phyloP scores from a whole-genome alignment of 2,113 vertebrate species.

The Nannobrachium achirus region DNA sequence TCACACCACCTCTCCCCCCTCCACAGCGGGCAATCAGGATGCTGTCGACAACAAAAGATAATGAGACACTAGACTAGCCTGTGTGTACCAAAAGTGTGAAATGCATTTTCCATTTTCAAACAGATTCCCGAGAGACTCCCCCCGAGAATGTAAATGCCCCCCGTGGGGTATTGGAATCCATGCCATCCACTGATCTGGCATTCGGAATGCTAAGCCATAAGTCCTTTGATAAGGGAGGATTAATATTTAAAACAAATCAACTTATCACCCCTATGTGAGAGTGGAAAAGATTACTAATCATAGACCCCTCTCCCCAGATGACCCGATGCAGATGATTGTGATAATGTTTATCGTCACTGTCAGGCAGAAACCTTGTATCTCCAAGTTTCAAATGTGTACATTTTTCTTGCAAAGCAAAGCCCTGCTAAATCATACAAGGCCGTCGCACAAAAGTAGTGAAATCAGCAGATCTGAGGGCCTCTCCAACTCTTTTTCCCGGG shows the following conservation, averaged over 20 bases:
- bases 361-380: too few relatives aligned
- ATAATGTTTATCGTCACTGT: constrained; percentile 20
- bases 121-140: neutral
- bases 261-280: constrained; percentile 4
- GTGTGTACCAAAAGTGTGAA: neutral
- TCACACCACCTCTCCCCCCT: neutral
- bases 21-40: neutral
- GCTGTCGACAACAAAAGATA: neutral
- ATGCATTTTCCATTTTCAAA: constrained; percentile 3
- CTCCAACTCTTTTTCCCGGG: too few relatives aligned
- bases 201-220: neutral
- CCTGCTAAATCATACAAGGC: too few relatives aligned
- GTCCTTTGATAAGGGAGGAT: constrained; percentile 13
- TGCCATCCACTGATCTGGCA: constrained; percentile 2
- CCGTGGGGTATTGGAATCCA: neutral
- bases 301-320: neutral
- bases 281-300: constrained; percentile 15
- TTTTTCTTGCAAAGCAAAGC: too few relatives aligned
- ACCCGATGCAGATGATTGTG: constrained; percentile 15
- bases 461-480: too few relatives aligned
- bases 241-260: constrained; percentile 4
- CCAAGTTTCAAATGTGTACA: too few relatives aligned
- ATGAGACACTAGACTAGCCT: neutral
- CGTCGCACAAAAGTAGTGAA: neutral
- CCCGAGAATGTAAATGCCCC: neutral